These are phyloP conservation scores for Tetrao urogallus DNA, from an alignment of 2,113 vertebrate genomes.

Conservation along the genomic window DNA sequence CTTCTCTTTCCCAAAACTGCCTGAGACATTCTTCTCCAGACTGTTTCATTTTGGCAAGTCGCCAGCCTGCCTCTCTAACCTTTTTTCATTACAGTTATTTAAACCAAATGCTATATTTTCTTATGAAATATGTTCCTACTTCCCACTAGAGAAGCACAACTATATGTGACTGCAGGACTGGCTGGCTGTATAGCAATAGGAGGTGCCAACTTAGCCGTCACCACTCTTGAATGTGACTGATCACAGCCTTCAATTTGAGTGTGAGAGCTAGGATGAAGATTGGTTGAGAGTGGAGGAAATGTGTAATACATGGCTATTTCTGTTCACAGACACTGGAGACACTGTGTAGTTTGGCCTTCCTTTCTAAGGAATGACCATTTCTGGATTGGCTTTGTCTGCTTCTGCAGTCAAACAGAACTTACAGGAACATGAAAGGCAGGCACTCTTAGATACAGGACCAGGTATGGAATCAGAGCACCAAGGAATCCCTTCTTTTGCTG, in stretches of 20 bases:
- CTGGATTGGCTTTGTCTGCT: neutral
- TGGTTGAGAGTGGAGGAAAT: neutral
- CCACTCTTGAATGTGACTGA: neutral
- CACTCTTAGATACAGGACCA: neutral
- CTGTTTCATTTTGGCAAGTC: conserved; percentile 21
- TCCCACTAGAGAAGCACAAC: neutral
- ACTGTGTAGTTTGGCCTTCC: neutral
- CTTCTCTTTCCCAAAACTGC: conserved; percentile 1
- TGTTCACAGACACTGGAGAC: neutral
- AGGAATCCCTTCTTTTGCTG: neutral
- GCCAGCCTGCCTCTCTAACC: conserved; percentile 39
- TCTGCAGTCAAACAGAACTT: neutral
- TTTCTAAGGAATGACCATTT: neutral
- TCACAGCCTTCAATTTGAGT: neutral
- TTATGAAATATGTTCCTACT: neutral
- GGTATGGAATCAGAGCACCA: rapidly evolving
- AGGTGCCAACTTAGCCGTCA: conserved; percentile 1
- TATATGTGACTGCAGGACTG: neutral
- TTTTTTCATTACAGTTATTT: conserved; percentile 47
- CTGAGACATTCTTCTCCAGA: conserved; percentile 10
- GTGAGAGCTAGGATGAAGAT: neutral
- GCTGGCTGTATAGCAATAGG: neutral
- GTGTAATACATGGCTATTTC: neutral
- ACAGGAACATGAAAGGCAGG: neutral
- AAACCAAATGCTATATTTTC: conserved; percentile 27